Evolutionary conservation across 2,888 invertebrate species (phyloP).

Genomic region (Toxonevra muliebris): DNA sequence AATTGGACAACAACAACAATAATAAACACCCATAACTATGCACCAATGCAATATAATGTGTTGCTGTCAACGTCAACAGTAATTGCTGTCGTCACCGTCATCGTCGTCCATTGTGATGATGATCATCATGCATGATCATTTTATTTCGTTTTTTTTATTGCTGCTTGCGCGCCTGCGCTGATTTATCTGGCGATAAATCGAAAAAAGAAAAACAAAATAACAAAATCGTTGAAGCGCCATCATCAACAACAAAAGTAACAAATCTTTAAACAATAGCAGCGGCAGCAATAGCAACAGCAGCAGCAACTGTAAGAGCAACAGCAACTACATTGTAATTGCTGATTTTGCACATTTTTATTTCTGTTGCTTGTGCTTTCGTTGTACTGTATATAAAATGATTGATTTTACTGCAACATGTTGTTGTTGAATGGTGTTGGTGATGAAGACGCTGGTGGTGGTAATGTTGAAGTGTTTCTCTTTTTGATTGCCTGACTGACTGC

Average conservation of each 20-base stretch:
- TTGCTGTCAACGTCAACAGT: slow-evolving; percentile 15
- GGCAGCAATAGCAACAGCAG: slow-evolving; percentile 30
- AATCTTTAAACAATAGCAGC: slow-evolving; percentile 12
- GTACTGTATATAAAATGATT: slow-evolving; percentile 20
- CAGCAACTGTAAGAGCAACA: slow-evolving; percentile 27
- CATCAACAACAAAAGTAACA: not conserved
- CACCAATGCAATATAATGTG: not conserved
- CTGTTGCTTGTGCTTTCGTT: slow-evolving; percentile 13
- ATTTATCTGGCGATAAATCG: slow-evolving; percentile 25
- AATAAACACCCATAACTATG: too few species aligned
- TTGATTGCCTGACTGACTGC: not conserved
- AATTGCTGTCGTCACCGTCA: slow-evolving; percentile 22
- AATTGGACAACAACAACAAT: slow-evolving; percentile 18
- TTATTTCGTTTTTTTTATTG: slow-evolving; percentile 1
- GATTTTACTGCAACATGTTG: too few species aligned
- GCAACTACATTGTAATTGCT: slow-evolving; percentile 35
- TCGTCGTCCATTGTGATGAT: not conserved
- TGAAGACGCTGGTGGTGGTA: not conserved
- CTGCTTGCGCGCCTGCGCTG: slow-evolving; percentile 38
- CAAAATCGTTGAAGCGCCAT: not conserved
- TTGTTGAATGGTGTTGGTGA: too few species aligned
- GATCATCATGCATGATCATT: not conserved
- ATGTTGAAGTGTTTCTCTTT: not conserved
- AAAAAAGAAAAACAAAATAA: slow-evolving; percentile 4
- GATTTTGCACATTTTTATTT: slow-evolving; percentile 36